Base-by-base conservation (phyloP, 2,888 invertebrate species). In the Mesochorus sp. region DNA sequence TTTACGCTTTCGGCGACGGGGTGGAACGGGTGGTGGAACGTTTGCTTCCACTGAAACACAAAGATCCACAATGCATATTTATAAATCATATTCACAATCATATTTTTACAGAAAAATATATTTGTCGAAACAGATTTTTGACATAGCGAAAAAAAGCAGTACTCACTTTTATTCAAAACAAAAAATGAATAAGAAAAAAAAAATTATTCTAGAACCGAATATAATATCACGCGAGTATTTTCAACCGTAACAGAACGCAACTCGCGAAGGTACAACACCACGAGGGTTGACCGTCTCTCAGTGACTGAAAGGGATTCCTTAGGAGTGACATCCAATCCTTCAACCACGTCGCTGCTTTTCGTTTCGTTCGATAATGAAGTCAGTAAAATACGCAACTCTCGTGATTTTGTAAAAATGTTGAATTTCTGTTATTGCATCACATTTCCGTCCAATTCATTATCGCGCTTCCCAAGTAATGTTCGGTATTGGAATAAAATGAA, bases 261-360 rank as follows among this genome's bases (percentile, higher is more conserved):
- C 84, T 80, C 82, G 85, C 73, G 76, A 79, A 79, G 85, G 62
- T 37, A 37, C 44, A 51, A 83, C 53, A 82, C 80, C 80, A 84
- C 85, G 80, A 78, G 76, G 86, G 81, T 79, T 75, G 84, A 86
- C 86, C 85, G 86, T 81, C 82, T 84, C 85, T 77, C 82, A 85
- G 81, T 76, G 79, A 87, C 88, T 89, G 83, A 85, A 80, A 85
- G 70, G 82, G 90, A 90, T 88, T 85, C 90, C 90, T 80, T 90
- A 90, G 83, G 86, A 90, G 84, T 90, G 89, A 86, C 85, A 80
- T 81, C 77, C 84, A 80, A 83, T 83, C 82, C 83, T 78, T 71
- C 4, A n/a, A 12, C 57, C 71, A 71, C 82, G 83, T 83, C 80
- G 79, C 64, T 74, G 73, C 83, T 82, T 83, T 80, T 83, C 80